Conservation (phyloP, 2,113 vertebrate genomes). For the Tachysurus fulvidraco region DNA sequence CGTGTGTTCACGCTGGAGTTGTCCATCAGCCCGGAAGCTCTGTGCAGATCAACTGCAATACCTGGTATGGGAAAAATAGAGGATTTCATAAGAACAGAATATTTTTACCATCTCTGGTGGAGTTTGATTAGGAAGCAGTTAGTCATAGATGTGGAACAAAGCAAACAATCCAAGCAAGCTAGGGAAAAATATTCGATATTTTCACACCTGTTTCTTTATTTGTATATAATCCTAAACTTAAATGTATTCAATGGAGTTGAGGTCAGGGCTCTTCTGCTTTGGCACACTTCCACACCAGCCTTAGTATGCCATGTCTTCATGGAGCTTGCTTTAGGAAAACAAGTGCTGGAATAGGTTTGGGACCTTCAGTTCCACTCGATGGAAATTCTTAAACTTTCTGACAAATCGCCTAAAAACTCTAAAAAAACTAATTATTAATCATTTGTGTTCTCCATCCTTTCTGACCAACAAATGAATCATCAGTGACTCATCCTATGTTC, state of each 20-base stretch:
- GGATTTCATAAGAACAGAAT: not conserved
- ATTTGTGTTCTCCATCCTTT: not conserved
- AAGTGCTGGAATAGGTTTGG: not conserved
- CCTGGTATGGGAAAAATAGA: constrained; percentile 73
- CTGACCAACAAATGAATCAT: not conserved
- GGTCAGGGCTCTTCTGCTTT: not conserved
- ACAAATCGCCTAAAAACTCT: not conserved
- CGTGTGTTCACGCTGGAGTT: constrained; percentile 72
- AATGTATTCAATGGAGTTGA: not conserved
- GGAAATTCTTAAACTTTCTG: not conserved
- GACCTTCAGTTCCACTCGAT: not conserved
- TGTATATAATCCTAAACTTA: not conserved
- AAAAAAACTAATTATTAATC: not conserved
- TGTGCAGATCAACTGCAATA: constrained; percentile 74
- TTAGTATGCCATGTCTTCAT: not conserved
- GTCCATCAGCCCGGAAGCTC: constrained; percentile 65
- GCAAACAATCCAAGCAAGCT: not conserved
- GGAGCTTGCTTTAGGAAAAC: not conserved
- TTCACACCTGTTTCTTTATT: not conserved
- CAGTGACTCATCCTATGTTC: not conserved
- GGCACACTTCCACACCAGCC: not conserved
- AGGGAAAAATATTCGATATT: not conserved
- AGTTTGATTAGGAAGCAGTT: not conserved
- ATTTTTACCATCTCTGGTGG: not conserved
- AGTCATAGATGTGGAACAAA: not conserved